Conservation (phyloP, 2,888 invertebrate species). For the Thecocarcelia acutangulata region DNA sequence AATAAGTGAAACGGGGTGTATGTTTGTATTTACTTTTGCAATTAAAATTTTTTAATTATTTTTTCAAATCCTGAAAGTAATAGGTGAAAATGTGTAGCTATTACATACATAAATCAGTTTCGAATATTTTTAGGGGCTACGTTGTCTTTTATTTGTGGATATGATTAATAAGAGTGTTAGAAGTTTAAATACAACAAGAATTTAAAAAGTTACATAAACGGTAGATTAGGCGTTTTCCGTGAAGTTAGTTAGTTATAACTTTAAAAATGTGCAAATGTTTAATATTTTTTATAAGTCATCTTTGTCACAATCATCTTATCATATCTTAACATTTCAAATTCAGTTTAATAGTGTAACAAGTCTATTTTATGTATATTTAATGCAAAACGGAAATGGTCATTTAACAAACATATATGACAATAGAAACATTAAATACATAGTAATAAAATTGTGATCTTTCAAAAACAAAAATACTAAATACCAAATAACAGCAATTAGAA, state of each 20-base stretch:
- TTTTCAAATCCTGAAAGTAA: no score
- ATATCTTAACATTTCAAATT: constrained; percentile 50
- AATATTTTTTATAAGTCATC: neutral
- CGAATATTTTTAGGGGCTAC: no score
- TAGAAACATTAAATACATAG: constrained; percentile 56
- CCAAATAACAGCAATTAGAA: constrained; percentile 69
- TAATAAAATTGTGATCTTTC: constrained; percentile 70
- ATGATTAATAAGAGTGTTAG: no score
- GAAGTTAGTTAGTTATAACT: neutral
- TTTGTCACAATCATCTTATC: constrained; percentile 46
- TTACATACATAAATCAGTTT: no score
- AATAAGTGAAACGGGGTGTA: no score
- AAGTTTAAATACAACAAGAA: no score
- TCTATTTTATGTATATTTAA: constrained; percentile 53
- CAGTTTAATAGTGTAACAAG: constrained; percentile 61
- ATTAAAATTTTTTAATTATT: no score
- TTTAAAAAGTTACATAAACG: no score
- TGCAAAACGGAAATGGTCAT: constrained; percentile 82
- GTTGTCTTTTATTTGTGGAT: no score
- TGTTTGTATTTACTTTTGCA: no score
- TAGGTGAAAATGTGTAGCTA: no score
- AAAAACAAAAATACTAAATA: constrained; percentile 70
- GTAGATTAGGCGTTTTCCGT: neutral
- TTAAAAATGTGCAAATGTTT: neutral
- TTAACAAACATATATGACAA: constrained; percentile 77